Percentiles rank a stretch among this genome's conserved stretches.
Evolutionary conservation across 2,797 vertebrate species (phyloP).

Genomic region (Rousettus madagascariensis): DNA sequence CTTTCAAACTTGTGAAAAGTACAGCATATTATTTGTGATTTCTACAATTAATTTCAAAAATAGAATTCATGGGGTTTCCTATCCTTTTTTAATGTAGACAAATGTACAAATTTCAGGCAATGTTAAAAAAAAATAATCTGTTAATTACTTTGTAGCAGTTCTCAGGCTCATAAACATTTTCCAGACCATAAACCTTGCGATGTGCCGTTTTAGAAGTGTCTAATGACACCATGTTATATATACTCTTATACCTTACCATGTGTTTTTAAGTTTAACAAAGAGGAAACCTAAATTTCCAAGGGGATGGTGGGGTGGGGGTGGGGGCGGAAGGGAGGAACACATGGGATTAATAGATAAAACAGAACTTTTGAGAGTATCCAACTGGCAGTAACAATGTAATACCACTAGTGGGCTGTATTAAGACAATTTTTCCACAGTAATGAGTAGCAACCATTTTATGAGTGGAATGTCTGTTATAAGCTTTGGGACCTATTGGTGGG

Average conservation of each 20-base stretch:
- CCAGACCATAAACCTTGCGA: background rate
- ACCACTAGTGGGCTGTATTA: background rate
- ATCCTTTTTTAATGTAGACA: background rate
- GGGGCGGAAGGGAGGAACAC: too few species aligned
- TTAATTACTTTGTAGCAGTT: background rate
- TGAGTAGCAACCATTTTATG: background rate
- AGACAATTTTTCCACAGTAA: background rate
- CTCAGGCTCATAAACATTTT: background rate
- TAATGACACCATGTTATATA: background rate
- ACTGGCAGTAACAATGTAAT: background rate
- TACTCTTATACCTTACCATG: background rate
- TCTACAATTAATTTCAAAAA: conserved; percentile 23
- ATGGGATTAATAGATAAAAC: background rate
- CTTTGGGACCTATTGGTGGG: background rate
- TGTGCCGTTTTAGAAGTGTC: background rate
- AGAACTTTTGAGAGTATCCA: background rate
- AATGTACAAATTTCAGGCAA: background rate
- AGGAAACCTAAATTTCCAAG: background rate
- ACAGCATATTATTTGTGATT: background rate
- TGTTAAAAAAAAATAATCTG: background rate
- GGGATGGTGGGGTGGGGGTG: too few species aligned
- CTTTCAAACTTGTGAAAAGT: background rate
- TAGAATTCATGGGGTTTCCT: background rate
- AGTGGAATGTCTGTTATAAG: background rate
- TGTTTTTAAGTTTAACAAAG: conserved; percentile 42